Percentiles rank a stretch among this genome's conserved stretches.
These are phyloP conservation scores for Sardina pilchardus DNA, from an alignment of 2,113 vertebrate genomes.

Conservation along the genomic window DNA sequence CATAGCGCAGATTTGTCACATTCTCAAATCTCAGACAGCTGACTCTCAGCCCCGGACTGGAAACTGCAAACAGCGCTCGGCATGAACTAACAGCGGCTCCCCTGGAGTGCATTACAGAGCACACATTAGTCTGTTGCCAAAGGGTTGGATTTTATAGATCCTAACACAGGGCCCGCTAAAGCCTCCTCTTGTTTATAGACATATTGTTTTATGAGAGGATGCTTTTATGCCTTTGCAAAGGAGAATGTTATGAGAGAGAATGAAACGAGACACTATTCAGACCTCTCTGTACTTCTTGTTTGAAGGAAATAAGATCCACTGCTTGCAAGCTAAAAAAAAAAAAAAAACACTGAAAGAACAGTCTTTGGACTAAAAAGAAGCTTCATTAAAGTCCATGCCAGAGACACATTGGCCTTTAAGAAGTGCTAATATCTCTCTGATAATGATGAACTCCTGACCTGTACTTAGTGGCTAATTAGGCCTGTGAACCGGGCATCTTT, in stretches of 20 bases:
- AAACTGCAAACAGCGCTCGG: background rate
- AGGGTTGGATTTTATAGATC: background rate
- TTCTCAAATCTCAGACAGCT: conserved; percentile 59
- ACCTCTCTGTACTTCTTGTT: background rate
- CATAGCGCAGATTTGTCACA: conserved; percentile 54
- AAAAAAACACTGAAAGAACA: background rate
- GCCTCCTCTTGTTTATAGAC: background rate
- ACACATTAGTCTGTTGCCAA: background rate
- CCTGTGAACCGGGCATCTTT: background rate
- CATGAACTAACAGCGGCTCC: background rate
- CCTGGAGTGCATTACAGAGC: conserved; percentile 5
- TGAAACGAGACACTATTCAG: background rate
- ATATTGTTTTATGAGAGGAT: background rate
- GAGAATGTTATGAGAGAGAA: background rate
- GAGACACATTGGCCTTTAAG: background rate
- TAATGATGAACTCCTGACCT: background rate
- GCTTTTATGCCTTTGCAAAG: background rate
- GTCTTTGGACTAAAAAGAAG: background rate
- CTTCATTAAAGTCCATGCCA: too few species aligned
- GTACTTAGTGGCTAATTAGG: background rate
- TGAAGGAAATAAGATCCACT: background rate
- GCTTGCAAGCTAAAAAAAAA: background rate
- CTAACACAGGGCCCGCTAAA: background rate
- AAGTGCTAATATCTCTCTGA: background rate
- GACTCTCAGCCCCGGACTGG: conserved; percentile 40